phyloP scores from a whole-genome alignment of 2,113 vertebrate genomes.

The Psephotus haematonotus region DNA sequence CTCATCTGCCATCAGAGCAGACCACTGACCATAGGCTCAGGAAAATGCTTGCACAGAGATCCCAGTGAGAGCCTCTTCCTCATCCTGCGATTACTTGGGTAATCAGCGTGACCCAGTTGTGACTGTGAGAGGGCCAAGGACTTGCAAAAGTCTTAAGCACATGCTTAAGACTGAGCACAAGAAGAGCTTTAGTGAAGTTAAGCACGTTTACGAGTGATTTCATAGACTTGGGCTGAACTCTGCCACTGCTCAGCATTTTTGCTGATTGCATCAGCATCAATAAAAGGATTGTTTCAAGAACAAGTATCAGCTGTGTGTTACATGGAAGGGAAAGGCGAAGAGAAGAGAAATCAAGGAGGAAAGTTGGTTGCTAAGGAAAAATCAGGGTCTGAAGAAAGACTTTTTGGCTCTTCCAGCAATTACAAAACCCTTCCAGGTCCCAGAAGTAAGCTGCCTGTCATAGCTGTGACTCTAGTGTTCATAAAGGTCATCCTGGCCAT shows the following conservation, averaged over 20 bases:
- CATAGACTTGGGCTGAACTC: not conserved
- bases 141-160: not conserved
- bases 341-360: slow-evolving; percentile 25
- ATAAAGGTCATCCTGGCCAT: slow-evolving; percentile 48
- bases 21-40: not conserved
- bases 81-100: not conserved
- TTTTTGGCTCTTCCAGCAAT: slow-evolving; percentile 28
- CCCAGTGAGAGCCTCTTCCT: not conserved
- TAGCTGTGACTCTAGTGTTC: slow-evolving; percentile 11
- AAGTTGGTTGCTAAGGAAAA: slow-evolving; percentile 31
- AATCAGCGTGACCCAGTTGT: not conserved
- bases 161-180: not conserved
- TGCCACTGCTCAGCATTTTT: not conserved
- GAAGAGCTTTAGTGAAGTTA: not conserved
- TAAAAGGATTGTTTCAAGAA: not conserved
- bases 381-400: slow-evolving; percentile 27
- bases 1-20: no score
- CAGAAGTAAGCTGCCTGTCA: slow-evolving; percentile 9
- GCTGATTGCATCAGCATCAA: slow-evolving; percentile 15
- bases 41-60: slow-evolving; percentile 2
- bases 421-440: slow-evolving; percentile 30
- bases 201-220: slow-evolving; percentile 22
- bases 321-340: slow-evolving; percentile 57
- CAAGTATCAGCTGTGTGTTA: not conserved
- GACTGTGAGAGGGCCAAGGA: not conserved